Percentiles rank a stretch among this genome's conserved stretches.
Evolutionary conservation across 2,113 vertebrate genomes (phyloP).

Genomic region (Carassius carassius): DNA sequence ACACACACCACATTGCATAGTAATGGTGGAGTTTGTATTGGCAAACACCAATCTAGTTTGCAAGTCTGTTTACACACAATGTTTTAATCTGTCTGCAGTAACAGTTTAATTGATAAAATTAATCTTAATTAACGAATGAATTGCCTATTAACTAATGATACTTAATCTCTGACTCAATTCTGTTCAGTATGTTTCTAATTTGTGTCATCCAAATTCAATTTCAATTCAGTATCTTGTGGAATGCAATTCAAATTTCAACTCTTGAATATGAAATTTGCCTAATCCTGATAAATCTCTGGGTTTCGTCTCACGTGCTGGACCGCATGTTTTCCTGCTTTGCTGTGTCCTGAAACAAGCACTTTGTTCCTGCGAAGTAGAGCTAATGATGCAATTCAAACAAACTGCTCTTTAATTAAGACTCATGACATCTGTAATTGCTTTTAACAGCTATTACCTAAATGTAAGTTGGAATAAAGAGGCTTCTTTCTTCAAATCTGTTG

Average conservation of each 20-base stretch:
- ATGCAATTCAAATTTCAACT: background rate
- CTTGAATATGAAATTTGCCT: background rate
- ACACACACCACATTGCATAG: background rate
- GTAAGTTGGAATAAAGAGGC: constrained; percentile 28
- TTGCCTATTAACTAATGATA: too few species aligned
- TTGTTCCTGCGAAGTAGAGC: constrained; percentile 32
- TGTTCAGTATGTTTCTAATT: too few species aligned
- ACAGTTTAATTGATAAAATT: background rate
- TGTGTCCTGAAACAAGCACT: constrained; percentile 38
- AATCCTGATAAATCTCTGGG: background rate
- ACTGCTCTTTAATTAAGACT: constrained; percentile 46
- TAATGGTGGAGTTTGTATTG: background rate
- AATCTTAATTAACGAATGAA: too few species aligned
- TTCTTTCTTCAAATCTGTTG: background rate
- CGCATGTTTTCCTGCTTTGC: background rate
- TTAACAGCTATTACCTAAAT: constrained; percentile 33
- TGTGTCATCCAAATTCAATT: background rate
- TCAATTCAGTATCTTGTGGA: background rate
- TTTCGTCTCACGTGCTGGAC: background rate
- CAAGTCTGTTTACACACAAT: background rate
- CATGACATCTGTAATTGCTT: constrained; percentile 37
- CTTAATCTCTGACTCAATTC: too few species aligned
- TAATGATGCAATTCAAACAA: constrained; percentile 30
- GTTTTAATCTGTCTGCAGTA: background rate
- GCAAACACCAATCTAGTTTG: background rate